Evolutionary conservation across 2,888 invertebrate species (phyloP).

Genomic region (Tiliacea citrago): DNA sequence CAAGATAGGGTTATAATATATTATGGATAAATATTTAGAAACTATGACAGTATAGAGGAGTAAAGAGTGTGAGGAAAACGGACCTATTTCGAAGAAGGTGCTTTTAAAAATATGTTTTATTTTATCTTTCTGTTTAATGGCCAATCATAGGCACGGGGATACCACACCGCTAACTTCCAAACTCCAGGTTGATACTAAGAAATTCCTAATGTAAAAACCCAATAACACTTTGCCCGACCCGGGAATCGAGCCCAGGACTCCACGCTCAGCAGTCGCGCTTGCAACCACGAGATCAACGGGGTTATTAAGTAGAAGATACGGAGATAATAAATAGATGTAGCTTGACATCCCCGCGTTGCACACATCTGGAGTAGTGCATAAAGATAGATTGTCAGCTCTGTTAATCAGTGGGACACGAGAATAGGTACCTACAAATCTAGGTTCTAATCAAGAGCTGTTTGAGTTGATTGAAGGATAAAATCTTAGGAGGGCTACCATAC

Average conservation of each 20-base stretch:
- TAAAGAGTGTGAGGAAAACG: background rate
- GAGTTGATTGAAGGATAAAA: conserved; percentile 2
- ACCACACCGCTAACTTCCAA: too few relatives aligned
- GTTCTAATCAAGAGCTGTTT: conserved; percentile 26
- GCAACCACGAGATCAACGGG: too few relatives aligned
- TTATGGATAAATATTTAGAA: background rate
- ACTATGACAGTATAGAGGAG: background rate
- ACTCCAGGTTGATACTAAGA: too few relatives aligned
- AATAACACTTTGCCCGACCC: too few relatives aligned
- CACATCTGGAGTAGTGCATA: background rate
- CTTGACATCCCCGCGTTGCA: background rate
- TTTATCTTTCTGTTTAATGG: too few relatives aligned
- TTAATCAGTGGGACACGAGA: conserved; percentile 8
- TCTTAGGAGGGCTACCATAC: too few relatives aligned
- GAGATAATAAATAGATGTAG: background rate
- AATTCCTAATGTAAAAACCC: too few relatives aligned
- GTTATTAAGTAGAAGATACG: too few relatives aligned
- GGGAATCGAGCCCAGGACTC: too few relatives aligned
- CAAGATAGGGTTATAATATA: conserved; percentile 1
- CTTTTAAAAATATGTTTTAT: background rate
- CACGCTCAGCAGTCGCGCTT: too few relatives aligned
- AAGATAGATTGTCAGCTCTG: conserved; percentile 7
- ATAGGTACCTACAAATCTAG: background rate
- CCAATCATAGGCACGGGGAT: too few relatives aligned
- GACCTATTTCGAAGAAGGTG: too few relatives aligned